Conservation (phyloP, 2,113 vertebrate genomes). For the Pygoscelis adeliae region DNA sequence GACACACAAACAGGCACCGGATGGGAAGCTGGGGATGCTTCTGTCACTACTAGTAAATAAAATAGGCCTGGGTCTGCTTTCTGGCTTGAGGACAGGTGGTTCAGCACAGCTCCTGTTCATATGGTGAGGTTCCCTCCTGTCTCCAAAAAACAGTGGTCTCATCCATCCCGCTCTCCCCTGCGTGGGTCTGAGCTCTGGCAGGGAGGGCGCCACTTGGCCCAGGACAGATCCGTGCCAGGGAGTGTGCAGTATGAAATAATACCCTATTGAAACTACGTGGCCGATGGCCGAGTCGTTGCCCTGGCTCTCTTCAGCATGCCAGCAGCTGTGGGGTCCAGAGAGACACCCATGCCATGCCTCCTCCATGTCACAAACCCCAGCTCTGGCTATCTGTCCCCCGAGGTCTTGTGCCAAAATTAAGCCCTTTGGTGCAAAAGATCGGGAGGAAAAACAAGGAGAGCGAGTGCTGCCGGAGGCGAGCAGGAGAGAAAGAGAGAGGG, state of each 20-base stretch:
- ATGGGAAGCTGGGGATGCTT: background rate
- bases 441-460: background rate
- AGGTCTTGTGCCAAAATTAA: background rate
- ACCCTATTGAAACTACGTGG: background rate
- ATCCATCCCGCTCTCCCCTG: background rate
- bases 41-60: background rate
- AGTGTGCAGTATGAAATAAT: background rate
- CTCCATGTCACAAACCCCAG: background rate
- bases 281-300: background rate
- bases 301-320: background rate
- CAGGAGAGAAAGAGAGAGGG: background rate
- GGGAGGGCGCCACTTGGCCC: background rate
- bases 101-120: background rate
- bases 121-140: background rate
- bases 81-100: rapidly evolving
- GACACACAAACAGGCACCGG: no score
- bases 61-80: background rate
- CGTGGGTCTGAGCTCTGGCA: background rate
- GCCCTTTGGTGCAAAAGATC: background rate
- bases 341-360: background rate
- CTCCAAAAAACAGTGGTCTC: background rate
- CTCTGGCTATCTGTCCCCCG: rapidly evolving
- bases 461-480: rapidly evolving
- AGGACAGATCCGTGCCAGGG: rapidly evolving
- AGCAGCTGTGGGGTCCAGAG: background rate